Evolutionary conservation across 2,113 vertebrate genomes (phyloP).

Genomic region (Suricata suricatta): DNA sequence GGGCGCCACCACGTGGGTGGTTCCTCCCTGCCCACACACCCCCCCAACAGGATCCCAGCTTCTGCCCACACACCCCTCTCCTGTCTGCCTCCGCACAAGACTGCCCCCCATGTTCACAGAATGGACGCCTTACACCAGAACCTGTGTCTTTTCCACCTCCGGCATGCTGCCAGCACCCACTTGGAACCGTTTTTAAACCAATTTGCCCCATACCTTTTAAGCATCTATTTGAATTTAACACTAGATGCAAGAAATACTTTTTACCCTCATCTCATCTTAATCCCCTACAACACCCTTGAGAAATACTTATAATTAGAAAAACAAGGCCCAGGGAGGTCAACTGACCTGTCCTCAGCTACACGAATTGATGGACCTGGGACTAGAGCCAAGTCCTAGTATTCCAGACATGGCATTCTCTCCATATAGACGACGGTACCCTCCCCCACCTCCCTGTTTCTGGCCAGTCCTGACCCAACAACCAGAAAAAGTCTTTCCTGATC

Average conservation of each 20-base stretch:
- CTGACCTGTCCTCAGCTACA: conserved; percentile 16
- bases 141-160: not conserved
- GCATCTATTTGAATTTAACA: conserved; percentile 36
- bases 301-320: conserved; percentile 39
- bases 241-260: conserved; percentile 41
- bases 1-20: not conserved
- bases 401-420: not conserved
- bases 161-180: not conserved
- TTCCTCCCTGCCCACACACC: not conserved
- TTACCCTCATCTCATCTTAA: conserved; percentile 41
- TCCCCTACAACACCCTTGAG: not conserved
- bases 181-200: conserved; percentile 5
- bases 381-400: not conserved
- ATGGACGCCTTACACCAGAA: not conserved
- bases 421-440: too few species aligned
- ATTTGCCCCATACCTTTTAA: not conserved
- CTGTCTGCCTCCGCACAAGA: not conserved
- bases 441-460: not conserved
- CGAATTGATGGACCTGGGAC: not conserved
- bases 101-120: not conserved
- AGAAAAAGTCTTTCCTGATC: not conserved
- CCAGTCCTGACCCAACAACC: not conserved
- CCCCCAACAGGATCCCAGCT: not conserved
- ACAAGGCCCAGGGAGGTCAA: not conserved
- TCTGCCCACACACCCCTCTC: not conserved